phyloP scores from a whole-genome alignment of 37 sponge, comb jelly and placozoan genomes.

The Oopsacas minuta region DNA sequence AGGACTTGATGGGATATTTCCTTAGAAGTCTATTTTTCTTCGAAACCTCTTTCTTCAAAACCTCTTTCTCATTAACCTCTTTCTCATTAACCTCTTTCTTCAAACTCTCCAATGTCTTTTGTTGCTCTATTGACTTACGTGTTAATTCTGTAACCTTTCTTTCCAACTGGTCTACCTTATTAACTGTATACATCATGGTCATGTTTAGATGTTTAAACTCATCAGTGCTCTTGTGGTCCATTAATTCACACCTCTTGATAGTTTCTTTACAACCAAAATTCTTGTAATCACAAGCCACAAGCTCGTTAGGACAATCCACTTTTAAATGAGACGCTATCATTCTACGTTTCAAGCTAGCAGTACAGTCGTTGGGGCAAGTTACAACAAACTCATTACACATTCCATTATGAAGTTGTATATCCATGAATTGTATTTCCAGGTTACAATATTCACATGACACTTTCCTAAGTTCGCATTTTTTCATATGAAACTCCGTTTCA shows the following conservation, averaged over 20 bases:
- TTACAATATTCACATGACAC: not conserved
- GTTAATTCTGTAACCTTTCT: too few relatives aligned
- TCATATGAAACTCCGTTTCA: not conserved
- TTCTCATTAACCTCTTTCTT: too few relatives aligned
- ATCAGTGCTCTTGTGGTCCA: not conserved
- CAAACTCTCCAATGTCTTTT: too few relatives aligned
- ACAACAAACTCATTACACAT: not conserved
- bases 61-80: too few relatives aligned
- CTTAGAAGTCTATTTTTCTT: too few relatives aligned
- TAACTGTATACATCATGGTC: too few relatives aligned
- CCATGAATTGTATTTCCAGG: not conserved
- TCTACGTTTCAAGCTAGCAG: not conserved
- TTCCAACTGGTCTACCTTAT: too few relatives aligned
- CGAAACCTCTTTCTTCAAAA: too few relatives aligned
- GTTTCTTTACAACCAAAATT: not conserved
- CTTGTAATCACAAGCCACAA: not conserved
- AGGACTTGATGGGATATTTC: too few relatives aligned
- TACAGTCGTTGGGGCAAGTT: not conserved
- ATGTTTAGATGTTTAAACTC: not conserved
- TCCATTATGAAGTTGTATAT: not conserved
- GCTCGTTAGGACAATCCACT: not conserved
- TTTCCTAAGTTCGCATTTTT: not conserved
- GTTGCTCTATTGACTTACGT: too few relatives aligned
- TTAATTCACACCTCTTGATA: not conserved
- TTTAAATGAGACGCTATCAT: not conserved